phyloP scores from a whole-genome alignment of 2,797 vertebrate genomes.

The Micrastur ruficollis region DNA sequence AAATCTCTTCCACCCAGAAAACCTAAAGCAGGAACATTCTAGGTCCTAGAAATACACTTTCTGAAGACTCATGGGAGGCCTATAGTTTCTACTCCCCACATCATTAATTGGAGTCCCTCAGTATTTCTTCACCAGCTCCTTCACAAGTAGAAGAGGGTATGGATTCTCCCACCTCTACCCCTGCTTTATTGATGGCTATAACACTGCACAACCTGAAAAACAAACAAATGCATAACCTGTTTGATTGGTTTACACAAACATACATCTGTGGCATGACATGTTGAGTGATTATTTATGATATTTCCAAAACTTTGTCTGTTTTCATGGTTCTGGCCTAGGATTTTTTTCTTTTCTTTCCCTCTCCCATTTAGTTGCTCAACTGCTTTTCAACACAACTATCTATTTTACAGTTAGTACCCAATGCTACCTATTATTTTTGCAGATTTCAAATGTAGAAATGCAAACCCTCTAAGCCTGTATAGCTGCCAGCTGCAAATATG shows the following conservation, averaged over 20 bases:
- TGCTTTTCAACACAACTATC: not conserved
- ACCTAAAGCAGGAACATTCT: not conserved
- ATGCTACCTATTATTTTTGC: not conserved
- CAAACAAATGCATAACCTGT: not conserved
- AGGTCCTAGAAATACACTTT: not conserved
- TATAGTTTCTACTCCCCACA: not conserved
- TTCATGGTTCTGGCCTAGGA: not conserved
- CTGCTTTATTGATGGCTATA: not conserved
- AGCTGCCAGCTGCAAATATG: not conserved
- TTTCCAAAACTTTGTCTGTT: not conserved
- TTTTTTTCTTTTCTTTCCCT: not conserved
- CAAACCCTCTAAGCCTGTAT: not conserved
- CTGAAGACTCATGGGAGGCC: not conserved
- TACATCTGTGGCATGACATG: not conserved
- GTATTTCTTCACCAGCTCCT: not conserved
- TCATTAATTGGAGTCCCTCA: not conserved
- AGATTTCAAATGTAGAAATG: not conserved
- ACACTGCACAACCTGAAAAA: not conserved
- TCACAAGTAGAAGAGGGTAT: not conserved
- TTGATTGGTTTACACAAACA: not conserved
- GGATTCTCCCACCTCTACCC: not conserved
- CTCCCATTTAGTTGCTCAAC: not conserved
- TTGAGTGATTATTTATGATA: not conserved
- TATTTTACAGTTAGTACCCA: not conserved
- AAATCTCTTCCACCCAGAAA: not conserved